Percentiles rank a stretch among this genome's conserved stretches.
phyloP scores from a whole-genome alignment of 2,888 invertebrate genomes.

The Epicampocera succincta region DNA sequence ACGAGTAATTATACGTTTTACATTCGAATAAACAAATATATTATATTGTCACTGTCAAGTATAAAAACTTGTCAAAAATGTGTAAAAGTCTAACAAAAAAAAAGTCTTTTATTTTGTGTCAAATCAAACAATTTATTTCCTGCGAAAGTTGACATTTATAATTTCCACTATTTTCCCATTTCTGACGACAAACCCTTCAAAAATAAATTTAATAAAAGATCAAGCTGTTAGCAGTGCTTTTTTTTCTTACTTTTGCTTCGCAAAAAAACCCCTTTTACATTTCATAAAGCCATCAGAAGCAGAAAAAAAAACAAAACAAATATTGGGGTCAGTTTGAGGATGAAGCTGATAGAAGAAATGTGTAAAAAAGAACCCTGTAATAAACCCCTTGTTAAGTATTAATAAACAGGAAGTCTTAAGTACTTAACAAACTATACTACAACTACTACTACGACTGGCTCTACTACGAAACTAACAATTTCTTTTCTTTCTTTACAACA shows the following conservation, averaged over 20 bases:
- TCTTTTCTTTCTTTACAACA: slow-evolving; percentile 29
- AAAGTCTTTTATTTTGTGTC: slow-evolving; percentile 5
- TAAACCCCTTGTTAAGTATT: slow-evolving; percentile 66
- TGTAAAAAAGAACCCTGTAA: slow-evolving; percentile 26
- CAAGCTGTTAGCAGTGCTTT: slow-evolving; percentile 1
- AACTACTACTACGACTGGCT: neutral
- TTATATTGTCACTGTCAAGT: no score
- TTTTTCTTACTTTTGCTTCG: neutral
- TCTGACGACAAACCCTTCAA: slow-evolving; percentile 9
- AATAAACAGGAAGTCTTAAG: slow-evolving; percentile 68
- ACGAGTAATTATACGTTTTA: no score
- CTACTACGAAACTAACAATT: slow-evolving; percentile 5
- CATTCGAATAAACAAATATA: no score
- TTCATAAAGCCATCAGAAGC: no score
- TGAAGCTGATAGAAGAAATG: slow-evolving; percentile 1
- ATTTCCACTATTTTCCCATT: slow-evolving; percentile 39
- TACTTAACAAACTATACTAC: slow-evolving; percentile 57
- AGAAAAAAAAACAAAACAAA: neutral
- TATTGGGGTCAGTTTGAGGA: neutral
- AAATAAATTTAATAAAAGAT: slow-evolving; percentile 4
- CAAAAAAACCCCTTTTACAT: slow-evolving; percentile 37
- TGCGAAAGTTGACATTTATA: slow-evolving; percentile 47
- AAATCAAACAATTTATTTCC: neutral
- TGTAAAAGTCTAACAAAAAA: no score
- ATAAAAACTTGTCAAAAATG: no score